phyloP scores from a whole-genome alignment of 1,140 invertebrate genomes.

The Matsumurasca onukii region DNA sequence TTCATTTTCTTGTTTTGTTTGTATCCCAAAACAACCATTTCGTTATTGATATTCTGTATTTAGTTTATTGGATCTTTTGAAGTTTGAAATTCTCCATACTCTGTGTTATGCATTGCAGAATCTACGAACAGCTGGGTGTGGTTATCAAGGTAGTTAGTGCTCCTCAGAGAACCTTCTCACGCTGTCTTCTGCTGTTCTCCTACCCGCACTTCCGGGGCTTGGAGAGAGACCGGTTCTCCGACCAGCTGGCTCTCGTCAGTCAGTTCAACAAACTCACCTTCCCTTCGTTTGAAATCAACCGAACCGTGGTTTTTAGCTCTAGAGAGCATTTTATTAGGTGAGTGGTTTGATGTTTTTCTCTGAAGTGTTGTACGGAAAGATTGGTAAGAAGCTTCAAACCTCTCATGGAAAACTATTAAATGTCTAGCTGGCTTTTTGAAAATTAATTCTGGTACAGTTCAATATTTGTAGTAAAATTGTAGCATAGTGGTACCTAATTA shows the following conservation, averaged over 20 bases:
- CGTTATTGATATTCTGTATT: too few species aligned
- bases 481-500: too few species aligned
- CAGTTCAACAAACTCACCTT: neutral
- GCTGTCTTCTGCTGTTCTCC: constrained; percentile 15
- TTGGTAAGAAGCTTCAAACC: too few species aligned
- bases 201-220: neutral
- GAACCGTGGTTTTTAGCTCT: neutral
- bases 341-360: neutral
- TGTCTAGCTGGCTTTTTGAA: too few species aligned
- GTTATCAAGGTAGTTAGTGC: neutral
- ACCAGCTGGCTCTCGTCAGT: constrained; percentile 11
- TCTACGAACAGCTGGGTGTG: neutral
- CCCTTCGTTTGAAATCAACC: neutral
- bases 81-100: too few species aligned
- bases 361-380: neutral
- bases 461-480: too few species aligned
- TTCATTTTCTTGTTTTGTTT: too few species aligned
- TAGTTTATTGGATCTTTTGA: too few species aligned
- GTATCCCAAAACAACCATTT: too few species aligned
- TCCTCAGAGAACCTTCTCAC: neutral
- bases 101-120: too few species aligned
- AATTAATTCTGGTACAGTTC: too few species aligned
- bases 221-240: constrained; percentile 9
- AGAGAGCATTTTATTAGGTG: neutral
- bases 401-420: too few species aligned